Evolutionary conservation across 2,888 invertebrate species (phyloP), one percentile per base, ranked within the genome.

Genomic region (Eupeodes latifasciatus): DNA sequence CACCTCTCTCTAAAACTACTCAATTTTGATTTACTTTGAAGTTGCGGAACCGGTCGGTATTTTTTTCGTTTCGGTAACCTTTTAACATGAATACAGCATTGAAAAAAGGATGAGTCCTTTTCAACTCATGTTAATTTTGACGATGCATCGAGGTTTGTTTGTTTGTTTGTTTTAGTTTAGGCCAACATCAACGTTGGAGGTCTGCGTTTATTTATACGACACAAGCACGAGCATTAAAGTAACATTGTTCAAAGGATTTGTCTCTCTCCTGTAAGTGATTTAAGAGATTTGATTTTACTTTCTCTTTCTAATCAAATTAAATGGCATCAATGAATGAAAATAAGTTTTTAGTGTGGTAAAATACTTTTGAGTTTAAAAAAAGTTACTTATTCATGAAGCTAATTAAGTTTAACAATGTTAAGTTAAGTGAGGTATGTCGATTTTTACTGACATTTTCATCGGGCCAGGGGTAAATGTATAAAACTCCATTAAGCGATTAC

Each of bases 41-140:
- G 49, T 49, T 11, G 14, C 62, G 14, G 16, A 49, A 69, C 69
- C 47, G 67, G 67, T 69, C 40, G 59, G 53, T 72, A n/a, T 77
- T 79, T 61, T 62, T 80, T 79, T 66, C n/a, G 12, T 76, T 67
- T 80, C 67, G 61, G 44, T 80, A 80, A 87, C 87, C 87, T 87
- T 87, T 87, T 87, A 87, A 83, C 87, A 67, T 66, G 83, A 27
- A 27, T 27, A 27, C 81, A 44, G 64, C 71, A 71, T 79, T 64
- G n/a, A 40, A 74, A 61, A 67, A 51, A 64, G 49, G 61, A 66
- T 55, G 40, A 74, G 81, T 69, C 59, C 57, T 59, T 44, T 57
- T 34, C 51, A 19, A 62, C 74, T 83, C 77, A 81, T 77, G 76
- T 51, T 71, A 66, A 80, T 86, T 66, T 82, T 72, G 59, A 55